phyloP scores from a whole-genome alignment of 2,888 invertebrate species.

The Tridacna crocea region DNA sequence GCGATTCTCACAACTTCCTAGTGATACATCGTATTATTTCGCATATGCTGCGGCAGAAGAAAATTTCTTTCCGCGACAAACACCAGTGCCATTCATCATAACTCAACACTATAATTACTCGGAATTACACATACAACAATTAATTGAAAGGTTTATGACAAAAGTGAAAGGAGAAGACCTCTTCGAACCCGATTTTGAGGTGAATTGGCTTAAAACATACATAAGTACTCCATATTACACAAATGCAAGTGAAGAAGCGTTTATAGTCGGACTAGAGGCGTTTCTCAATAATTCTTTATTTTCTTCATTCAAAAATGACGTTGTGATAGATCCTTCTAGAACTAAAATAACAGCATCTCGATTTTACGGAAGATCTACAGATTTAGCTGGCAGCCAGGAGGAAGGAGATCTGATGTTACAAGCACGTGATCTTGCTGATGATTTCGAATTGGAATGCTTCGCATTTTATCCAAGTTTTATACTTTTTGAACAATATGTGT shows the following conservation, averaged over 20 bases:
- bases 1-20: conserved; percentile 42
- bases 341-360: conserved; percentile 88
- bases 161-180: conserved; percentile 26
- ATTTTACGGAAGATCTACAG: conserved; percentile 94
- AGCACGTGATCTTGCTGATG: conserved; percentile 67
- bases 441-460: conserved; percentile 63
- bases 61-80: conserved; percentile 28
- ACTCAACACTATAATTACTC: conserved; percentile 29
- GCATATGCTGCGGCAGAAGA: conserved; percentile 43
- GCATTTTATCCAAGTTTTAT: conserved; percentile 71
- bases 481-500: conserved; percentile 77
- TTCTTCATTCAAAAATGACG: conserved; percentile 61
- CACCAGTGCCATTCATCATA: conserved; percentile 40
- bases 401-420: conserved; percentile 72
- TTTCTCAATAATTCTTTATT: conserved; percentile 33
- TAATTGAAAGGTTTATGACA: conserved; percentile 19
- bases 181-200: conserved; percentile 39
- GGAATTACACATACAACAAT: conserved; percentile 12
- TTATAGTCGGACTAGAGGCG: conserved; percentile 35
- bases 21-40: conserved; percentile 52
- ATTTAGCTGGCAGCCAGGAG: conserved; percentile 90
- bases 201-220: conserved; percentile 44
- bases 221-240: conserved; percentile 18
- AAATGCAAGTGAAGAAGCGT: conserved; percentile 19
- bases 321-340: conserved; percentile 52